Percentiles rank a stretch among this genome's conserved stretches.
phyloP scores from a whole-genome alignment of 2,888 invertebrate genomes.

The Octodonta nipae region DNA sequence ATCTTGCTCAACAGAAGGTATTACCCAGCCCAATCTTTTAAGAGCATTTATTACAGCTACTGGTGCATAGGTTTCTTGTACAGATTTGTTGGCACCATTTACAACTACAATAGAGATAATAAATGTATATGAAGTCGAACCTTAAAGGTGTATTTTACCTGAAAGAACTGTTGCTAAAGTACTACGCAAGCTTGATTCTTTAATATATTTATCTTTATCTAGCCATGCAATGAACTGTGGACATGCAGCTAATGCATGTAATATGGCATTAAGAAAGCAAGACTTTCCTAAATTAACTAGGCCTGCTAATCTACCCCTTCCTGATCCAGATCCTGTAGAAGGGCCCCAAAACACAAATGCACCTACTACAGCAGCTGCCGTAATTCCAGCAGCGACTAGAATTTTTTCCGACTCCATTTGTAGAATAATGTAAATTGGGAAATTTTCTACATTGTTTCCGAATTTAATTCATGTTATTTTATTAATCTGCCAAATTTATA shows the following conservation, averaged over 20 bases:
- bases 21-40: conserved; percentile 68
- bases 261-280: conserved; percentile 81
- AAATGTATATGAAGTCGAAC: conserved; percentile 1
- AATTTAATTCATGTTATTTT: too few species aligned
- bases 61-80: conserved; percentile 50
- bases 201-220: conserved; percentile 46
- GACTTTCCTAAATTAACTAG: conserved; percentile 83
- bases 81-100: conserved; percentile 56
- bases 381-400: conserved; percentile 64
- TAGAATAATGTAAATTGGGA: neutral
- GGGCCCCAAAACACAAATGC: conserved; percentile 76
- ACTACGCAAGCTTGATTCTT: conserved; percentile 58
- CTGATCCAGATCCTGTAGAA: conserved; percentile 42
- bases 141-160: conserved; percentile 37
- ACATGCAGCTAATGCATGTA: conserved; percentile 82
- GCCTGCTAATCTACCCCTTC: conserved; percentile 64
- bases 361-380: conserved; percentile 68
- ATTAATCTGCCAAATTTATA: too few species aligned
- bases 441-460: too few species aligned
- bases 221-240: conserved; percentile 76
- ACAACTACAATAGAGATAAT: conserved; percentile 46
- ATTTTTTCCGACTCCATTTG: conserved; percentile 65
- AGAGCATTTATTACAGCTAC: conserved; percentile 61
- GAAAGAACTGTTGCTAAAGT: conserved; percentile 63
- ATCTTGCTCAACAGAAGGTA: conserved; percentile 83